phyloP scores from a whole-genome alignment of 2,888 invertebrate genomes.

The Pristionchus arcanus region DNA sequence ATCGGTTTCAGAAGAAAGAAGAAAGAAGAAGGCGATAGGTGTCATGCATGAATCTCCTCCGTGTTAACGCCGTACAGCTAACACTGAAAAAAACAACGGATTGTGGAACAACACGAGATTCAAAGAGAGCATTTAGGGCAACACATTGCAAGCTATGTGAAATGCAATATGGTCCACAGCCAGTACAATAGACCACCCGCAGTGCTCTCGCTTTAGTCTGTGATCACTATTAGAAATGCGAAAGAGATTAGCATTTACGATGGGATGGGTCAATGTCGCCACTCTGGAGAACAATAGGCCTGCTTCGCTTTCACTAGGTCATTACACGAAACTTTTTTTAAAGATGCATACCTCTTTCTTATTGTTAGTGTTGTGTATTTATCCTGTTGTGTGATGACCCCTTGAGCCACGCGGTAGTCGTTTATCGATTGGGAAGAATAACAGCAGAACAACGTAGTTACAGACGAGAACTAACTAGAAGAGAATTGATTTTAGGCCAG shows the following conservation, averaged over 20 bases:
- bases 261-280: conserved; percentile 5
- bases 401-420: too few relatives aligned
- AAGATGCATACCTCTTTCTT: conserved; percentile 6
- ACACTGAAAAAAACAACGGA: conserved; percentile 59
- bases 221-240: neutral
- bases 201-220: neutral
- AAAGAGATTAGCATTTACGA: conserved; percentile 18
- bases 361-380: too few relatives aligned
- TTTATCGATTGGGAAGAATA: too few relatives aligned
- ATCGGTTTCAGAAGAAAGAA: neutral
- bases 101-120: neutral
- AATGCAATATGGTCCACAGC: neutral
- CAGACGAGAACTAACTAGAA: too few relatives aligned
- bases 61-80: conserved; percentile 62
- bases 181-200: neutral
- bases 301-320: conserved; percentile 8
- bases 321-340: neutral
- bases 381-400: too few relatives aligned
- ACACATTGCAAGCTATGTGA: neutral
- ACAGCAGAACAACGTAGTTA: too few relatives aligned
- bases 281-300: neutral
- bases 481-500: too few relatives aligned
- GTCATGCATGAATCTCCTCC: conserved; percentile 56
- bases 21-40: neutral
- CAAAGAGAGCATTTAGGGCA: neutral